Base-by-base conservation (phyloP, 2,797 vertebrate genomes). In the Gymnoscopelus microlampas region DNA sequence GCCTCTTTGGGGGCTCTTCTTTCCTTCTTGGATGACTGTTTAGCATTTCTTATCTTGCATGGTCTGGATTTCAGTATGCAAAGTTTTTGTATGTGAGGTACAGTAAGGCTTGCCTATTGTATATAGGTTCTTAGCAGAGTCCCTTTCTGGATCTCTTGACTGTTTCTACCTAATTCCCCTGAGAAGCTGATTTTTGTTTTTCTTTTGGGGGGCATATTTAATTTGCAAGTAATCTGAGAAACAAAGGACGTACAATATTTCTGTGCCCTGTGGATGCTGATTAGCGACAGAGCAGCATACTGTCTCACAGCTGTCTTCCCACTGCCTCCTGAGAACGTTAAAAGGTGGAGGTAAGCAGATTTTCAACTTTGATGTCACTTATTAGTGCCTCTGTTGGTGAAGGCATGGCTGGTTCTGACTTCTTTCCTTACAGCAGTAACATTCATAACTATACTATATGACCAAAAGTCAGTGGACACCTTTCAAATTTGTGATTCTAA, bases 171-270 rank as follows among this genome's bases (percentile, higher is more conserved):
- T 67, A 35, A 73, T 87, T 80, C 83, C 73, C 55, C 56, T 60
- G 68, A 82, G 70, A 74, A 74, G 29, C 66, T 73, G 58, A 8
- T 62, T 60, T 60, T 60, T 60, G 71, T 64, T 74, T 62, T 29
- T 62, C 55, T 69, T 83, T 73, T 74, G 51, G 9, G 73, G 78
- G 78, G 60, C 67, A 79, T 63, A 67, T 88, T 85, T 88, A 66
- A 81, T 92, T 88, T 85, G 77, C 61, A 89, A 88, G 91, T 71
- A 79, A 79, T 91, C 82, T 80, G 15, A 79, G 81, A 88, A 83
- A 74, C 73, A 86, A 90, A 81, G 79, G 24, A 70, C 64, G 71
- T 55, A 9, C 8, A 44, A 58, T 66, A 58, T 81, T 77, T 82
- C 66, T 76, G 48, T 70, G 66, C 72, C 85, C 81, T 47, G 44